Evolutionary conservation across 2,888 invertebrate species (phyloP).

Genomic region (Gortyna flavago): DNA sequence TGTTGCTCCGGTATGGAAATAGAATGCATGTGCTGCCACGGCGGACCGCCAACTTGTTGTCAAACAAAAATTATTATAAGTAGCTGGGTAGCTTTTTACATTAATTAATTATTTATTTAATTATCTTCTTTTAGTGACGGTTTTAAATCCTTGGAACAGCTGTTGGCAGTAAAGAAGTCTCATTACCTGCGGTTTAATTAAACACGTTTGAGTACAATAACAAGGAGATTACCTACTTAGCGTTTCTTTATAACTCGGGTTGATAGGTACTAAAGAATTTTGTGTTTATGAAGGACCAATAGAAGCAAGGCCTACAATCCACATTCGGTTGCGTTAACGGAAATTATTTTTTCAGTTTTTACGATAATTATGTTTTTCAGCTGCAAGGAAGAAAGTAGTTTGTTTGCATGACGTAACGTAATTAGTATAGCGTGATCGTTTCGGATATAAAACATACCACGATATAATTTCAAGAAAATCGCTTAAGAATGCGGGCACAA

Average conservation of each 20-base stretch:
- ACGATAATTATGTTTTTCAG: neutral
- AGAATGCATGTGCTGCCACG: conserved; percentile 73
- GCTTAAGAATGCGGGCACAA: too few species aligned
- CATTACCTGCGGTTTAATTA: neutral
- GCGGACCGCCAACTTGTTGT: conserved; percentile 59
- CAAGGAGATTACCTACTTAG: neutral
- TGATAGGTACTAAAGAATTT: neutral
- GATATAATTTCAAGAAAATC: neutral
- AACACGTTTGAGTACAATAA: neutral
- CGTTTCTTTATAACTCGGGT: neutral
- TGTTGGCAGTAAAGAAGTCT: neutral
- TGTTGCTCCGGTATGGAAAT: conserved; percentile 78
- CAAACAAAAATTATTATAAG: conserved; percentile 49
- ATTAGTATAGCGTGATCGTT: neutral
- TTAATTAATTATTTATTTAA: conserved; percentile 31
- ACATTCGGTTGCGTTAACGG: neutral
- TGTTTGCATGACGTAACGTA: neutral
- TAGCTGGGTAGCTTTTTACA: conserved; percentile 10
- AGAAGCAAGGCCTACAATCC: too few species aligned
- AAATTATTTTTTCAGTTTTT: conserved; percentile 5
- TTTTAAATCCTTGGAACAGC: neutral
- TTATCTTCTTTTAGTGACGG: neutral
- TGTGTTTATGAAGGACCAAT: neutral
- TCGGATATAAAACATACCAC: neutral
- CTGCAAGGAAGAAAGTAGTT: neutral